A percentile compares a stretch with the other conserved stretches of the same genome.
phyloP scores from a whole-genome alignment of 2,113 vertebrate species.

The Myrmecophaga tridactyla region DNA sequence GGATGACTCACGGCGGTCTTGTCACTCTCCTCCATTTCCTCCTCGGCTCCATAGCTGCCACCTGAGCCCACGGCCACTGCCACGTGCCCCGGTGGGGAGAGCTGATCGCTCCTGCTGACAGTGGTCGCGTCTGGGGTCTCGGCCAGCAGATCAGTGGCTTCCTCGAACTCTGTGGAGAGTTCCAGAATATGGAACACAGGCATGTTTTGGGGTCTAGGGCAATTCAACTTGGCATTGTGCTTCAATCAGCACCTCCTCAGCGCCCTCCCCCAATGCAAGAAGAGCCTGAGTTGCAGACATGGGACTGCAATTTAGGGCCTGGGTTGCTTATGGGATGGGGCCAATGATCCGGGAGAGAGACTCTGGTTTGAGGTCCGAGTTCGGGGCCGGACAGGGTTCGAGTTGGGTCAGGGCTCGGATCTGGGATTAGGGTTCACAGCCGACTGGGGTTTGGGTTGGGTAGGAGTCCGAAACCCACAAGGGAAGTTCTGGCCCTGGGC shows the following conservation, averaged over 20 bases:
- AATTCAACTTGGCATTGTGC: not conserved
- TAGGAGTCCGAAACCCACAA: not conserved
- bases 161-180: conserved; percentile 85
- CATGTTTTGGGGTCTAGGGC: not conserved
- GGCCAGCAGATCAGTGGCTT: conserved; percentile 85
- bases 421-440: not conserved
- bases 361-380: not conserved
- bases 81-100: conserved; percentile 56
- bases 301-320: not conserved
- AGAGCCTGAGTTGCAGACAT: not conserved
- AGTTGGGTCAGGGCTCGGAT: not conserved
- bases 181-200: not conserved
- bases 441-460: not conserved
- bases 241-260: too few species aligned
- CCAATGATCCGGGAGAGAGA: too few species aligned
- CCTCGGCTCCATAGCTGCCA: conserved; percentile 81
- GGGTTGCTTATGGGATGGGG: not conserved
- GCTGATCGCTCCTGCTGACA: conserved; percentile 71
- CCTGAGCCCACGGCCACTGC: conserved; percentile 81
- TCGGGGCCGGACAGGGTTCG: too few species aligned
- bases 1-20: conserved; percentile 64
- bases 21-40: conserved; percentile 83
- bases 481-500: not conserved
- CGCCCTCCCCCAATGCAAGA: not conserved
- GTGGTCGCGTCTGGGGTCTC: conserved; percentile 84